phyloP scores from a whole-genome alignment of 1,140 invertebrate genomes.

The Aphelinus atriplicis region DNA sequence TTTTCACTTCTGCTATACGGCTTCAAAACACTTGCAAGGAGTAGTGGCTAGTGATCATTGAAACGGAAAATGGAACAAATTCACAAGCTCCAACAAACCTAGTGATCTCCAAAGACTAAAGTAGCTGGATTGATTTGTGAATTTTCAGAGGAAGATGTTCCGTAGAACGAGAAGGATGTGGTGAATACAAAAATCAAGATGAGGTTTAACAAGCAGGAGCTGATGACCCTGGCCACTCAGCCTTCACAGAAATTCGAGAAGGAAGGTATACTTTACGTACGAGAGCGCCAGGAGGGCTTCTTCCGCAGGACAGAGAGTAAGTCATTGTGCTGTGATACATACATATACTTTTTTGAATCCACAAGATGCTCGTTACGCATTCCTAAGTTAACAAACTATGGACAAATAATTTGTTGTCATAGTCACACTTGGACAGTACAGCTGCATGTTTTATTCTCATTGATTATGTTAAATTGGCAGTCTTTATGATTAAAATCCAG shows the following conservation, averaged over 20 bases:
- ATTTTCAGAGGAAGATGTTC: too few species aligned
- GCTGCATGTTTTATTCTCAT: constrained; percentile 29
- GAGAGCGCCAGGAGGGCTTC: constrained; percentile 90
- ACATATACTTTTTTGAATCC: constrained; percentile 1
- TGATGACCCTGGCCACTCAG: constrained; percentile 84
- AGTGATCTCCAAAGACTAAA: too few species aligned
- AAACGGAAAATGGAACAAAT: too few species aligned
- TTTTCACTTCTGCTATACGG: too few species aligned
- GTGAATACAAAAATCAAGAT: constrained; percentile 67
- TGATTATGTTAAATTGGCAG: neutral
- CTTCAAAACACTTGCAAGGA: too few species aligned
- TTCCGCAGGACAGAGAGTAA: constrained; percentile 91
- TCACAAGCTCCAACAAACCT: too few species aligned
- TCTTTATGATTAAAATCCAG: too few species aligned
- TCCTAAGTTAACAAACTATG: neutral
- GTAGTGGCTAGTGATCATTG: too few species aligned
- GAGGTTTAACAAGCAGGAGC: constrained; percentile 91
- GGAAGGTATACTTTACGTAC: constrained; percentile 87
- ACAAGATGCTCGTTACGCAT: constrained; percentile 26
- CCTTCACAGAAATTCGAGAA: constrained; percentile 90
- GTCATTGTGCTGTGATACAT: constrained; percentile 50
- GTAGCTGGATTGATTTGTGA: too few species aligned
- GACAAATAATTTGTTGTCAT: too few species aligned
- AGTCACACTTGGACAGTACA: neutral
- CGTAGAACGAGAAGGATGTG: constrained; percentile 23